Conservation (phyloP, 1,140 invertebrate genomes). For the Psix sp. region DNA sequence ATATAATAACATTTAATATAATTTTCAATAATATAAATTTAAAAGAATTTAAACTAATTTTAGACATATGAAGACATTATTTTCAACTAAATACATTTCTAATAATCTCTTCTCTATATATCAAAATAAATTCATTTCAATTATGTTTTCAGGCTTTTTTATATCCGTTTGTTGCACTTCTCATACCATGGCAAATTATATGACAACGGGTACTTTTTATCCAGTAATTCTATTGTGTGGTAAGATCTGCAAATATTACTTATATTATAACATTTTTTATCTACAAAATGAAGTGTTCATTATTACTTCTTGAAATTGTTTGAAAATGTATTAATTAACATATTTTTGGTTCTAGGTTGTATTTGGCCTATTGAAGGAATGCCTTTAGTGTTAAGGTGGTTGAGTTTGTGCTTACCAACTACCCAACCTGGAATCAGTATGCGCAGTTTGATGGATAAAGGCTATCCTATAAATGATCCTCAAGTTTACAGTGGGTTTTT, state of each 20-base stretch:
- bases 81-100: neutral
- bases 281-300: neutral
- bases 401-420: constrained; percentile 81
- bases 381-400: constrained; percentile 77
- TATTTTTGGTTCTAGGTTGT: constrained; percentile 80
- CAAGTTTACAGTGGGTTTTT: constrained; percentile 80
- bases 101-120: neutral
- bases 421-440: constrained; percentile 82
- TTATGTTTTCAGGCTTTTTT: constrained; percentile 80
- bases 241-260: constrained; percentile 67
- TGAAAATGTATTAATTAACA: no score
- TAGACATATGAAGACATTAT: no score
- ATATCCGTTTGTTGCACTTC: constrained; percentile 87
- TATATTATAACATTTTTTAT: neutral
- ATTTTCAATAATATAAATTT: no score
- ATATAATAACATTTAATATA: no score
- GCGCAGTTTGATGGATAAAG: constrained; percentile 81
- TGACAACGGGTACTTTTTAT: constrained; percentile 91
- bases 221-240: constrained; percentile 90
- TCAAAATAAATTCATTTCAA: constrained; percentile 15
- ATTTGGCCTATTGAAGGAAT: constrained; percentile 93
- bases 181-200: constrained; percentile 88
- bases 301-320: no score
- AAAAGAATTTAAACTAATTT: no score
- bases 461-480: constrained; percentile 76